Conservation (phyloP, 2,113 vertebrate genomes). For the Zosterops hypoxanthus region DNA sequence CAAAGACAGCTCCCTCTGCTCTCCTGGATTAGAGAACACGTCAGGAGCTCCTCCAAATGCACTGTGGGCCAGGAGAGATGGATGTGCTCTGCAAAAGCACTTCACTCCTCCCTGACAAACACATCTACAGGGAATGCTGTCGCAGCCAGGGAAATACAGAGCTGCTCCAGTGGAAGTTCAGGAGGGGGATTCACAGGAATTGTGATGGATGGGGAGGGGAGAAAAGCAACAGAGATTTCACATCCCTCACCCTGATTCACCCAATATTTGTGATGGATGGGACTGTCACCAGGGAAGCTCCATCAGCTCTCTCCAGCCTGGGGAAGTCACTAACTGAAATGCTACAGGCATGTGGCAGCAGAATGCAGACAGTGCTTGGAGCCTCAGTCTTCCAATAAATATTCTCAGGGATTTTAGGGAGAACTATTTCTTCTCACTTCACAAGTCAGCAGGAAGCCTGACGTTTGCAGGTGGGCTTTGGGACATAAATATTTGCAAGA, state of each 20-base stretch:
- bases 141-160: not conserved
- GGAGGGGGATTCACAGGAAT: not conserved
- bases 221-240: not conserved
- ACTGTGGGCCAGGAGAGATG: not conserved
- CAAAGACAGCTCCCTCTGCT: slow-evolving; percentile 26
- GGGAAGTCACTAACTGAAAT: not conserved
- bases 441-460: not conserved
- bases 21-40: not conserved
- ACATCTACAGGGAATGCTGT: not conserved
- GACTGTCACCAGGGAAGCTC: not conserved
- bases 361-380: not conserved
- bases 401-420: not conserved
- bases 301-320: not conserved
- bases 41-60: not conserved
- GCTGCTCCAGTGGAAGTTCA: not conserved
- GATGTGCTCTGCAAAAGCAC: not conserved
- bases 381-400: not conserved
- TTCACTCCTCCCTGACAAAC: not conserved
- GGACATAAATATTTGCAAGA: not conserved
- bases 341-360: not conserved
- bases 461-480: not conserved
- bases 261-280: not conserved
- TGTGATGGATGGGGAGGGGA: not conserved
- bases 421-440: not conserved
- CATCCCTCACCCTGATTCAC: not conserved